A percentile compares a stretch with the other conserved stretches of the same genome.
phyloP scores from a whole-genome alignment of 2,797 vertebrate genomes.

The Sciurus vulgaris region DNA sequence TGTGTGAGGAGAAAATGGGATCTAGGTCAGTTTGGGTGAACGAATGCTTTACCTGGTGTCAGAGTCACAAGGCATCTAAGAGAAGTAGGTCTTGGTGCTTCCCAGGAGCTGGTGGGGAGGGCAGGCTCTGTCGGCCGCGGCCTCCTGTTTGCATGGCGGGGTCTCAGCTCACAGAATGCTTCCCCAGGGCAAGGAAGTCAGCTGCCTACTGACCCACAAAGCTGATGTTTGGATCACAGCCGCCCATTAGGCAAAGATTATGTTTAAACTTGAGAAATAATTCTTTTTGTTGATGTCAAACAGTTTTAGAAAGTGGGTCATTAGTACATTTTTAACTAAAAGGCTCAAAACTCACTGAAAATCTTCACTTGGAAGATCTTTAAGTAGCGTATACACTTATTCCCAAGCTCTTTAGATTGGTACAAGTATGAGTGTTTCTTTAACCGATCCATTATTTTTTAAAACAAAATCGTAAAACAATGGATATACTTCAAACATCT shows the following conservation, averaged over 20 bases:
- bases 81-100: rapidly evolving
- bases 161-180: background rate
- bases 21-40: background rate
- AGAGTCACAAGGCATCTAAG: background rate
- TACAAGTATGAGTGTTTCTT: background rate
- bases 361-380: background rate
- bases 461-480: background rate
- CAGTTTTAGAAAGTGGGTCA: background rate
- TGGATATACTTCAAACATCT: background rate
- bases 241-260: background rate
- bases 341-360: background rate
- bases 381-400: background rate
- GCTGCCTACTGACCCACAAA: background rate
- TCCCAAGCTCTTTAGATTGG: background rate
- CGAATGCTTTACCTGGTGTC: background rate
- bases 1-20: background rate
- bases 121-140: background rate
- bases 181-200: background rate
- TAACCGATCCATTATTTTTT: background rate
- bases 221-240: background rate
- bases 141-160: rapidly evolving
- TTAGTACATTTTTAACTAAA: background rate
- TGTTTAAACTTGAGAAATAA: background rate
- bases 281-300: background rate
- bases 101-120: background rate